Evolutionary conservation across 2,113 vertebrate genomes (phyloP).

Genomic region (Struthio camelus): DNA sequence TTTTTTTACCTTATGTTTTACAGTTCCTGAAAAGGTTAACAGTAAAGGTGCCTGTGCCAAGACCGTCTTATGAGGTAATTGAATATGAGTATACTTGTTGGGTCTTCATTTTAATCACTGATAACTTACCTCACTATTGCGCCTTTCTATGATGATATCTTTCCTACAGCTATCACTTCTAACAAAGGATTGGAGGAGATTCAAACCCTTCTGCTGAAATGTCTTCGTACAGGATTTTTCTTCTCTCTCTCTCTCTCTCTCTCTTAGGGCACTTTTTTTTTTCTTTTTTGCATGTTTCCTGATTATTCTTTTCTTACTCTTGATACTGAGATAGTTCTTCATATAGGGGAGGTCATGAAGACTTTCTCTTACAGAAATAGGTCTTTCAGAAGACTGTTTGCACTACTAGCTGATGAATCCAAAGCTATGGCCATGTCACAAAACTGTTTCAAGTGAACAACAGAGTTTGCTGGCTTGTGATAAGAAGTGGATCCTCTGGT

Average conservation of each 20-base stretch:
- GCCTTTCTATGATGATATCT: background rate
- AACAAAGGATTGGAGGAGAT: background rate
- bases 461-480: background rate
- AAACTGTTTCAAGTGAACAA: background rate
- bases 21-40: background rate
- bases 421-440: background rate
- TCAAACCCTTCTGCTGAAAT: background rate
- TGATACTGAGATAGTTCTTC: background rate
- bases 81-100: background rate
- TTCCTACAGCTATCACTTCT: background rate
- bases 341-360: background rate
- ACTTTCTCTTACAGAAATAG: background rate
- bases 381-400: background rate
- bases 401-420: background rate
- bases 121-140: background rate
- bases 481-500: background rate
- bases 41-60: background rate
- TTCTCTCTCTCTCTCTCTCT: too few species aligned
- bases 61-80: background rate
- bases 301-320: too few species aligned
- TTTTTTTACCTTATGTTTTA: background rate
- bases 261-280: too few species aligned
- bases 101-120: background rate
- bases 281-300: background rate
- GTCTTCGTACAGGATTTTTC: background rate